Conservation (phyloP, 2,888 invertebrate species). For the Kryphioiulus occultus region DNA sequence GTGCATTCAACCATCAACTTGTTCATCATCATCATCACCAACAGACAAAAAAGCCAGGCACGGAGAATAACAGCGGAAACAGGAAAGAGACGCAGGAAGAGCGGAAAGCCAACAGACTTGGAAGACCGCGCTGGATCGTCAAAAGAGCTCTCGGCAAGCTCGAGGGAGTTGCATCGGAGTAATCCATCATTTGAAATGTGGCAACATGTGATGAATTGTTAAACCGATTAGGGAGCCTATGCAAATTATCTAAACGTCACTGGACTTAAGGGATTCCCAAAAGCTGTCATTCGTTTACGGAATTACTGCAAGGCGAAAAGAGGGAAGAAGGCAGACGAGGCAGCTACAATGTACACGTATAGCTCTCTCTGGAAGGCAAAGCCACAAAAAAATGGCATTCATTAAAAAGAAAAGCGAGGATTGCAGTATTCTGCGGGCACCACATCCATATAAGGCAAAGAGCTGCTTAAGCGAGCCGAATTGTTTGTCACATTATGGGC, state of each 20-base stretch:
- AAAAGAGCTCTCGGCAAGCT: neutral
- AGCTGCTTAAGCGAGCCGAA: neutral
- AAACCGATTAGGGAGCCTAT: conserved; percentile 51
- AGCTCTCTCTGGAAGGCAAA: neutral
- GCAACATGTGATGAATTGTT: conserved; percentile 52
- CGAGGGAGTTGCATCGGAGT: conserved; percentile 43
- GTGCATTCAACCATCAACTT: conserved; percentile 17
- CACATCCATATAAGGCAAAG: conserved; percentile 8
- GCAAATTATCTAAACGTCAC: conserved; percentile 51
- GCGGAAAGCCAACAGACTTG: conserved; percentile 23
- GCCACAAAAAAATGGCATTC: conserved; percentile 42
- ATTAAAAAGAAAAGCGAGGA: conserved; percentile 42
- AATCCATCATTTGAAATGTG: conserved; percentile 50
- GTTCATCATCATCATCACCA: conserved; percentile 23
- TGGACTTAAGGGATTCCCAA: conserved; percentile 50
- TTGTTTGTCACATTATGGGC: neutral
- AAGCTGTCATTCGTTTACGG: conserved; percentile 29
- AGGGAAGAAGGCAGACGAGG: neutral
- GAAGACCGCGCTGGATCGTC: conserved; percentile 17
- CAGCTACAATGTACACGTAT: no score
- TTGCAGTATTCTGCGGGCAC: neutral
- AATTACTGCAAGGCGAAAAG: neutral
- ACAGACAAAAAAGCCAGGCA: conserved; percentile 13
- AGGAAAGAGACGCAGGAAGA: conserved; percentile 23
- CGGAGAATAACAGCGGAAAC: conserved; percentile 15